A percentile compares a stretch with the other conserved stretches of the same genome.
phyloP scores from a whole-genome alignment of 2,113 vertebrate genomes.

The Sceloporus tristichus region DNA sequence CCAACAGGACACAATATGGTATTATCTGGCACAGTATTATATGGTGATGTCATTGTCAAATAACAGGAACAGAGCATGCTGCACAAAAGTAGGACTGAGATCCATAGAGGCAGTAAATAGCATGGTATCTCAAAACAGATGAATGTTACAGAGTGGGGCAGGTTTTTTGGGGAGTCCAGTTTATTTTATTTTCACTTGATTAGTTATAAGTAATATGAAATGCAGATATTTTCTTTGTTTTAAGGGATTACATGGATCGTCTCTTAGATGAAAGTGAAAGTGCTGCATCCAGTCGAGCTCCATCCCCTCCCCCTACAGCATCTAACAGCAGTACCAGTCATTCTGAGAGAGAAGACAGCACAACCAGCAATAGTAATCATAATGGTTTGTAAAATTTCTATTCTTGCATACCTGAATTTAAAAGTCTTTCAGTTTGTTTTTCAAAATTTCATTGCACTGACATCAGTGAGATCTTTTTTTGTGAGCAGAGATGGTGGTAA shows the following conservation, averaged over 20 bases:
- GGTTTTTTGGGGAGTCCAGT: no score
- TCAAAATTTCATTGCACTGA: not conserved
- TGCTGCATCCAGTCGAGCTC: conserved; percentile 88
- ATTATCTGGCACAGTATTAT: not conserved
- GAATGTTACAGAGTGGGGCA: no score
- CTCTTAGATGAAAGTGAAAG: conserved; percentile 93
- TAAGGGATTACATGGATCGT: conserved; percentile 95
- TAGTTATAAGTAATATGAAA: not conserved
- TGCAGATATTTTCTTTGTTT: not conserved
- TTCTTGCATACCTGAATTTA: not conserved
- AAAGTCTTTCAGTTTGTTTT: not conserved
- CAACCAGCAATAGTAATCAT: conserved; percentile 78
- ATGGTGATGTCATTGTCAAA: not conserved
- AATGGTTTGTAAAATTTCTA: conserved; percentile 82
- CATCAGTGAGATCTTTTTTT: not conserved
- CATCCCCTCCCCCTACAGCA: conserved; percentile 86
- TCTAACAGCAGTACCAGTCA: conserved; percentile 92
- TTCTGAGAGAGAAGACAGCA: conserved; percentile 87
- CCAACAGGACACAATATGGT: not conserved
- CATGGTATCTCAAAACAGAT: no score
- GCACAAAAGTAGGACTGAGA: not conserved
- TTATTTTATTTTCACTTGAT: no score
- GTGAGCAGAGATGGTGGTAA: not conserved
- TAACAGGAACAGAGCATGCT: not conserved
- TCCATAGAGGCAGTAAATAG: not conserved